A percentile compares a stretch with the other conserved stretches of the same genome.
Evolutionary conservation across 2,797 vertebrate species (phyloP).

Genomic region (Ctenochaetus hawaiiensis): DNA sequence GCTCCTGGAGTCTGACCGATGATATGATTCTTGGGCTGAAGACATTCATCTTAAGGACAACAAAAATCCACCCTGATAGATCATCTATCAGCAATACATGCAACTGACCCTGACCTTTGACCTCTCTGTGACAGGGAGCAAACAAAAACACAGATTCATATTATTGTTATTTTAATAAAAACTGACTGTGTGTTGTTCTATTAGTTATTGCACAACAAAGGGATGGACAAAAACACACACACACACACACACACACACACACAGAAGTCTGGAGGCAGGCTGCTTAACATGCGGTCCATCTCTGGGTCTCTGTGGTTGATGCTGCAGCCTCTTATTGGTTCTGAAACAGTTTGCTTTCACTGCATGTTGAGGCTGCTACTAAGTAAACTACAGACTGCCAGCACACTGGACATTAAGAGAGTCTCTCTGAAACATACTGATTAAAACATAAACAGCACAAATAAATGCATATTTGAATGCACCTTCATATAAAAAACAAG

Average conservation of each 20-base stretch:
- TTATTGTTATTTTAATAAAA: background rate
- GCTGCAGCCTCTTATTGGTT: constrained; percentile 47
- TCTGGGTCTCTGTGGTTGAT: background rate
- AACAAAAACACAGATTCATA: background rate
- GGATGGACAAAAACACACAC: background rate
- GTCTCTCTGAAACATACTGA: background rate
- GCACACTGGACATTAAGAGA: background rate
- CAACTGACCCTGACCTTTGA: constrained; percentile 23
- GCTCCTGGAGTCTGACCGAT: constrained; percentile 1
- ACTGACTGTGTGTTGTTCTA: background rate
- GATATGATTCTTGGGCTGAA: background rate
- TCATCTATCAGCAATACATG: background rate
- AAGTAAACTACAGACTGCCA: constrained; percentile 43
- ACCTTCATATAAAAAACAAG: background rate
- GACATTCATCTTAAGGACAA: background rate
- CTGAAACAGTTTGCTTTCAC: constrained; percentile 33
- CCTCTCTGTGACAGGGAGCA: background rate
- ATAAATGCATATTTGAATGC: background rate
- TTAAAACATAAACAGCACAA: constrained; percentile 6
- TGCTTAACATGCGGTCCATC: constrained; percentile 59
- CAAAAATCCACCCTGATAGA: background rate
- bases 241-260: background rate
- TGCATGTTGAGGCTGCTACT: constrained; percentile 35
- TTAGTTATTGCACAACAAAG: background rate
- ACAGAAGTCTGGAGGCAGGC: constrained; percentile 1